phyloP scores from a whole-genome alignment of 2,888 invertebrate genomes.

The Epinotia ramella region DNA sequence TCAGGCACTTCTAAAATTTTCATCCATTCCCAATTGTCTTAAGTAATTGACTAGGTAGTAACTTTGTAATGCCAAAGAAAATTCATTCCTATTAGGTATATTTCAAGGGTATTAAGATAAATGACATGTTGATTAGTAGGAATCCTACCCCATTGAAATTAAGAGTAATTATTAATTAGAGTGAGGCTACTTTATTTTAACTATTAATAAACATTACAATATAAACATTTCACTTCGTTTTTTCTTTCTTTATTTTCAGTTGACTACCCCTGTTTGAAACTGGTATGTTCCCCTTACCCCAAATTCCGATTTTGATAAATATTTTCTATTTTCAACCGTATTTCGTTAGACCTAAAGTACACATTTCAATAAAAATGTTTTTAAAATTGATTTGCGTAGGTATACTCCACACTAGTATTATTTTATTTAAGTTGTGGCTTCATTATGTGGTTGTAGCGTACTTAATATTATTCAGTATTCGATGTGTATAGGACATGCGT shows the following conservation, averaged over 20 bases:
- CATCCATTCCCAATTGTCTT: no score
- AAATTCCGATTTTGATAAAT: slow-evolving; percentile 38
- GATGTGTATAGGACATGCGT: slow-evolving; percentile 31
- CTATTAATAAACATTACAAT: no score
- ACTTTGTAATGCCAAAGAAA: no score
- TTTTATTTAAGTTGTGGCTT: slow-evolving; percentile 22
- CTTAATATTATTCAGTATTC: slow-evolving; percentile 45
- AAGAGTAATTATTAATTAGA: no score
- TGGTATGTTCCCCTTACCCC: slow-evolving; percentile 44
- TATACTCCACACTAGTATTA: no score
- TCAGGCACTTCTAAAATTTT: no score
- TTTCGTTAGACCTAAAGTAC: slow-evolving; percentile 9
- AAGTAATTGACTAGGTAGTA: no score
- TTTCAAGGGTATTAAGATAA: no score
- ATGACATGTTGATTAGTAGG: no score
- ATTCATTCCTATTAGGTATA: no score
- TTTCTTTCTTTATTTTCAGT: background rate
- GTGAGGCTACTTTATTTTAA: no score
- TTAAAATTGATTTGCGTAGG: background rate
- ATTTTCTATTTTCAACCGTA: slow-evolving; percentile 34
- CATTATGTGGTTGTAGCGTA: slow-evolving; percentile 35
- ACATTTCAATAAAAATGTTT: background rate
- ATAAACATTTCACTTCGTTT: background rate
- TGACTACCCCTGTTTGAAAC: slow-evolving; percentile 37
- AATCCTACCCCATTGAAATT: no score